phyloP scores from a whole-genome alignment of 1,140 invertebrate genomes.

The Calycopis cecrops region DNA sequence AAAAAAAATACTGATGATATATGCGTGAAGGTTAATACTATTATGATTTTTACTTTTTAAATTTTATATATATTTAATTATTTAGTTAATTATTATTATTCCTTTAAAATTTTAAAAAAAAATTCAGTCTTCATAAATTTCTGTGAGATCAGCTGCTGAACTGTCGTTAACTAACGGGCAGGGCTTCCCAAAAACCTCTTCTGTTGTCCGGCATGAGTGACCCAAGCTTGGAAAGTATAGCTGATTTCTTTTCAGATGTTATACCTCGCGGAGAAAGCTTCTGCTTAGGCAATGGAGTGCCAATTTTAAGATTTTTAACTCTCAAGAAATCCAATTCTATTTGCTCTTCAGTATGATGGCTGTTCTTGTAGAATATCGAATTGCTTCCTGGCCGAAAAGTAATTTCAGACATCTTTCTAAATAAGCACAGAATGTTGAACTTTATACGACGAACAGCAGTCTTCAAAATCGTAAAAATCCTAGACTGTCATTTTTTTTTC shows the following conservation, averaged over 20 bases:
- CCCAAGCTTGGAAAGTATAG: constrained; percentile 18
- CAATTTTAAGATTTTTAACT: constrained; percentile 19
- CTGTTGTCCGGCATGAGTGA: constrained; percentile 18
- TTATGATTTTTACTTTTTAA: too few relatives aligned
- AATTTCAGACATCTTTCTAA: constrained; percentile 14
- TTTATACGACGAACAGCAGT: constrained; percentile 18
- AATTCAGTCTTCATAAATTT: constrained; percentile 15
- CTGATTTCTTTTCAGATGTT: constrained; percentile 13
- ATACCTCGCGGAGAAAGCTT: constrained; percentile 12
- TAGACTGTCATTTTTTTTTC: constrained; percentile 14
- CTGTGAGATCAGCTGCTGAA: constrained; percentile 9
- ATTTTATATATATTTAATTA: too few relatives aligned
- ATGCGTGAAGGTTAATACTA: too few relatives aligned
- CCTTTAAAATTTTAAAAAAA: too few relatives aligned
- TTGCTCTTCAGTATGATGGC: constrained; percentile 14
- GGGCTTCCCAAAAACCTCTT: constrained; percentile 17
- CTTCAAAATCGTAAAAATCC: constrained; percentile 22
- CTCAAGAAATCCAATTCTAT: constrained; percentile 15
- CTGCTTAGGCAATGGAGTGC: constrained; percentile 9
- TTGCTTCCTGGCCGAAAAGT: constrained; percentile 16
- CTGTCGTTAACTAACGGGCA: constrained; percentile 16
- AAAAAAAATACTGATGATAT: too few relatives aligned
- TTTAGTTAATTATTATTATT: too few relatives aligned
- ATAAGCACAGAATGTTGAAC: background rate
- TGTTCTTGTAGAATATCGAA: constrained; percentile 17